phyloP scores from a whole-genome alignment of 2,797 vertebrate species.

The Gouania willdenowi region DNA sequence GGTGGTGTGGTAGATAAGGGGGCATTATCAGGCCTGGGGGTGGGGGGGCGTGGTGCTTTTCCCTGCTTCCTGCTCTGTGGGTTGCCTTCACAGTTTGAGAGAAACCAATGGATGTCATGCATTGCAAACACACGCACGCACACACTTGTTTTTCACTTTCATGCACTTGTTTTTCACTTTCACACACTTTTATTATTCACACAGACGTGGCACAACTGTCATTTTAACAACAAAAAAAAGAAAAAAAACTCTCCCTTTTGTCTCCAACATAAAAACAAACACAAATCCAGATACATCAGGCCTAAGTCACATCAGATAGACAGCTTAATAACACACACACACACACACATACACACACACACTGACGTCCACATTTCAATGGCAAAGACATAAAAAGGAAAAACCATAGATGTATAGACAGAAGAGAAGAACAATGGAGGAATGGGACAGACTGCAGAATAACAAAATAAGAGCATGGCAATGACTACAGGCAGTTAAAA shows the following conservation, averaged over 20 bases:
- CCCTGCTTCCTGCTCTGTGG: conserved; percentile 50
- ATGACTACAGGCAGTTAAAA: conserved; percentile 2
- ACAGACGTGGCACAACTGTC: conserved; percentile 6
- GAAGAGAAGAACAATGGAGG: background rate
- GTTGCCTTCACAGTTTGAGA: conserved; percentile 46
- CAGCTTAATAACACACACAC: too few relatives aligned
- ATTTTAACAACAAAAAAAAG: conserved; percentile 5
- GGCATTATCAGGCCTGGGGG: conserved; percentile 63
- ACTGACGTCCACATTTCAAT: conserved; percentile 37
- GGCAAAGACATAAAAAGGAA: conserved; percentile 31
- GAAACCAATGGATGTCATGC: conserved; percentile 47
- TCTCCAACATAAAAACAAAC: background rate
- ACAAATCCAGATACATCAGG: too few relatives aligned
- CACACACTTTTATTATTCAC: conserved; percentile 11
- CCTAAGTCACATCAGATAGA: too few relatives aligned
- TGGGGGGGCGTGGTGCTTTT: conserved; percentile 54
- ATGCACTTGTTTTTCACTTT: conserved; percentile 16
- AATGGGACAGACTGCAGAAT: background rate
- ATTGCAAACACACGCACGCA: conserved; percentile 11
- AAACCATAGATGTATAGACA: background rate
- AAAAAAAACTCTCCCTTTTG: conserved; percentile 9
- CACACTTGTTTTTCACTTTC: conserved; percentile 7
- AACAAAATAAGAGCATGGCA: background rate
- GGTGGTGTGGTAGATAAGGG: conserved; percentile 43
- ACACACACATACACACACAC: background rate